Base-by-base conservation (phyloP, 1,140 invertebrate genomes). In the Drosophila bifasciata region DNA sequence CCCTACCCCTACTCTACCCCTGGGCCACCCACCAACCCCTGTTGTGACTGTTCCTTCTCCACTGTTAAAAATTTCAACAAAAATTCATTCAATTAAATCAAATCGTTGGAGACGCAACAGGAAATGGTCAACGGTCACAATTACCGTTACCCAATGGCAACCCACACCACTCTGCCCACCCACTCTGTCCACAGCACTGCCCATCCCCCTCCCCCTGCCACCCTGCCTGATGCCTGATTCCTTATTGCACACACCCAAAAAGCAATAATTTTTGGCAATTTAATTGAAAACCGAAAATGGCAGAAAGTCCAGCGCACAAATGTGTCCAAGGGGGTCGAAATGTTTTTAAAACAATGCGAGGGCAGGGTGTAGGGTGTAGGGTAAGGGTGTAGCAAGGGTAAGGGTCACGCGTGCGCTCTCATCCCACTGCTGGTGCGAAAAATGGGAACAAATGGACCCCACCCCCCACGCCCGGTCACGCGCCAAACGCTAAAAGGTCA, bases 401-500 rank as follows among this genome's bases (percentile, higher is more conserved):
- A 36, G 32, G 32, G 32, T 36, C 71, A 74, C 60, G 68, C 66
- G 68, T 59, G 66, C 66, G 66, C 66, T 36, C 32, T 36, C 19
- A 21, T 3, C 32, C 32, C 32, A 1, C 23, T 6, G 11, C 4
- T 36, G 32, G 32, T 36, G 13, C 32, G 49, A 71, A 61, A 66
- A 77, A 70, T 52, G 52, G 40, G 19, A 49, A 77, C 59, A 72
- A 77, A 59, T 64, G 60, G 59, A 51, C 59, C n/a, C n/a, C n/a
- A n/a, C n/a, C n/a, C n/a, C n/a, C n/a, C n/a, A n/a, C n/a, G n/a
- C n/a, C 53, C 62, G 56, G 72, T 67, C 75, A 78, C 74, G 75
- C 67, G 75, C 59, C 74, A 76, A 64, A 61, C 63, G 74, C 67
- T 53, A 49, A 77, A 78, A 63, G 59, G 75, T 72, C 67, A 68